phyloP scores from a whole-genome alignment of 2,113 vertebrate genomes.

The Hippocampus comes region DNA sequence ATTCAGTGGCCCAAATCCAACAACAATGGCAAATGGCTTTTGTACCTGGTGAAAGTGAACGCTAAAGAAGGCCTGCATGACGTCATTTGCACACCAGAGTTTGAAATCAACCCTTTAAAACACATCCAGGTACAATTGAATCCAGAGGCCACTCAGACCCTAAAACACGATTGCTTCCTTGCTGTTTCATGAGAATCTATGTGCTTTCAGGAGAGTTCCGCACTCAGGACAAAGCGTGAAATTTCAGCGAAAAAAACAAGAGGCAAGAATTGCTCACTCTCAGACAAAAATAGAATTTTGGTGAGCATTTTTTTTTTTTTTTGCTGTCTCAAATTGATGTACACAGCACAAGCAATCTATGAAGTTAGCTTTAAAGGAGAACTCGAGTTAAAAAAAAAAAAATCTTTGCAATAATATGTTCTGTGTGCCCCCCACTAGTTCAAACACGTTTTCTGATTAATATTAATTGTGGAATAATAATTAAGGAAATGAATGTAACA shows the following conservation, averaged over 20 bases:
- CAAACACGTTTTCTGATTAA: too few relatives aligned
- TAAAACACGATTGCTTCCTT: neutral
- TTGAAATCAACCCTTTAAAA: slow-evolving; percentile 78
- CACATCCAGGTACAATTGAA: slow-evolving; percentile 64
- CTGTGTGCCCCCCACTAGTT: too few relatives aligned
- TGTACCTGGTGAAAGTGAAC: slow-evolving; percentile 88
- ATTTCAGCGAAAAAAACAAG: slow-evolving; percentile 71
- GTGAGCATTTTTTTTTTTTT: slow-evolving; percentile 66
- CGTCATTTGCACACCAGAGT: slow-evolving; percentile 75
- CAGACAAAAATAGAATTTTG: slow-evolving; percentile 79
- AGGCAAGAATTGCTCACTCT: slow-evolving; percentile 66
- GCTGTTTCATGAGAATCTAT: neutral
- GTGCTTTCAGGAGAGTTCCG: slow-evolving; percentile 69
- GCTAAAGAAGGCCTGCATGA: slow-evolving; percentile 78
- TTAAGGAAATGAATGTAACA: too few relatives aligned
- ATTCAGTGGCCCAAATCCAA: slow-evolving; percentile 93
- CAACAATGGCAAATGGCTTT: slow-evolving; percentile 86
- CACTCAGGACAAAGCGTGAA: slow-evolving; percentile 79
- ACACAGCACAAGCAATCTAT: neutral
- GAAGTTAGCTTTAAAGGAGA: neutral
- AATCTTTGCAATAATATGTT: too few relatives aligned
- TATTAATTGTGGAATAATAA: too few relatives aligned
- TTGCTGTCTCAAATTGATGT: neutral
- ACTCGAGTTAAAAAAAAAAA: neutral
- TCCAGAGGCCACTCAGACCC: neutral